Evolutionary conservation across 2,888 invertebrate species (phyloP).

Genomic region (Muscina levida): DNA sequence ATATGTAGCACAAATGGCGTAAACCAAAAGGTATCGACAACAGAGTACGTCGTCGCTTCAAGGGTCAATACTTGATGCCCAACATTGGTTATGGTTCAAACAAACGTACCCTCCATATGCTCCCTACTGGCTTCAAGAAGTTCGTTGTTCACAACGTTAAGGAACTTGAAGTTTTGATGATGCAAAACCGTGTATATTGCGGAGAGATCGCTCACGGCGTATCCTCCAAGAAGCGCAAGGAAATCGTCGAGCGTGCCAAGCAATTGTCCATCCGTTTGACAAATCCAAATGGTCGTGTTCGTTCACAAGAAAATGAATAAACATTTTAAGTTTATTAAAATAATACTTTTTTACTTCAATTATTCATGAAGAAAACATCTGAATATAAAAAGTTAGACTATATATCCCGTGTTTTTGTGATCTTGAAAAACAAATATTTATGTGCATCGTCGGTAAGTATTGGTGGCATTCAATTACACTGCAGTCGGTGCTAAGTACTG

Average conservation of each 20-base stretch:
- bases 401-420: slow-evolving; percentile 31
- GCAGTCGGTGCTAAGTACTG: too few species aligned
- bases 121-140: slow-evolving; percentile 98
- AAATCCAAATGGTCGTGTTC: slow-evolving; percentile 96
- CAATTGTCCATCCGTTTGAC: slow-evolving; percentile 97
- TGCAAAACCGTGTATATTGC: slow-evolving; percentile 98
- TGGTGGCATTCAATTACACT: too few species aligned
- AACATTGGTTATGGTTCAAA: slow-evolving; percentile 99
- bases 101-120: slow-evolving; percentile 96
- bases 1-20: slow-evolving; percentile 95
- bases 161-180: slow-evolving; percentile 98
- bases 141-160: slow-evolving; percentile 94
- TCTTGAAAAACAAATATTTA: too few species aligned
- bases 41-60: slow-evolving; percentile 98
- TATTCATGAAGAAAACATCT: slow-evolving; percentile 66
- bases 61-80: slow-evolving; percentile 99
- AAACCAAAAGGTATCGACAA: slow-evolving; percentile 99
- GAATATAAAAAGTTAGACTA: slow-evolving; percentile 69
- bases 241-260: slow-evolving; percentile 97
- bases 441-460: too few species aligned
- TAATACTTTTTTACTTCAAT: slow-evolving; percentile 70
- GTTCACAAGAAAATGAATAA: slow-evolving; percentile 99
- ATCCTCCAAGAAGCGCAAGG: slow-evolving; percentile 97
- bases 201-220: slow-evolving; percentile 99
- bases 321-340: slow-evolving; percentile 72